These are phyloP conservation scores for Leptodactylus fuscus DNA, from an alignment of 2,113 vertebrate genomes.

Conservation along the genomic window DNA sequence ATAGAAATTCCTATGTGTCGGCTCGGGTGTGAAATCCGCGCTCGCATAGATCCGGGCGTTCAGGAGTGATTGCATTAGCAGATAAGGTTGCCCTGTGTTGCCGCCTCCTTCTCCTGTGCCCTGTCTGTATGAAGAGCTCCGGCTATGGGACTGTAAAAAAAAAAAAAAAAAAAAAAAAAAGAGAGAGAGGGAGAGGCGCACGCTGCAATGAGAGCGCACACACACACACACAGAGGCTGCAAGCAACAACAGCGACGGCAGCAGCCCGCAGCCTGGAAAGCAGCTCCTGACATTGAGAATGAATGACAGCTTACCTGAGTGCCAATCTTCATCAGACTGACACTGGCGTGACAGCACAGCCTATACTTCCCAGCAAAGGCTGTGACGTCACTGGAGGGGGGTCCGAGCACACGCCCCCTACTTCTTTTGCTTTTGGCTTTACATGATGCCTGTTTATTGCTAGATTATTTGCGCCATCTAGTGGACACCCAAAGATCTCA, in stretches of 20 bases:
- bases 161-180: constrained; percentile 57
- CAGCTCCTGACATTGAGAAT: constrained; percentile 86
- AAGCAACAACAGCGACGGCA: constrained; percentile 68
- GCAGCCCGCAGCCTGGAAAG: constrained; percentile 61
- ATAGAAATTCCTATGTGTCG: background rate
- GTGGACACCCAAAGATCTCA: background rate
- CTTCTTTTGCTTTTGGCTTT: constrained; percentile 59
- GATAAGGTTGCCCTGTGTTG: constrained; percentile 36
- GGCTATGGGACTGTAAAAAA: constrained; percentile 84
- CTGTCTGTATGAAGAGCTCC: constrained; percentile 91
- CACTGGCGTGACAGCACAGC: constrained; percentile 96
- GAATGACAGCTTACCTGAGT: constrained; percentile 99
- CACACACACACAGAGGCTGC: constrained; percentile 35
- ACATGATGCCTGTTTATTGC: constrained; percentile 9
- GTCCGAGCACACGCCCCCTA: constrained; percentile 68
- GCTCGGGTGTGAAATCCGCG: background rate
- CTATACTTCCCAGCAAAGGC: constrained; percentile 81
- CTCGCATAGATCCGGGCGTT: constrained; percentile 25
- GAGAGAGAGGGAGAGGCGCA: constrained; percentile 27
- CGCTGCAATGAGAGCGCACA: background rate
- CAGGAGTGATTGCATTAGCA: constrained; percentile 45
- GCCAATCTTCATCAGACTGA: constrained; percentile 99
- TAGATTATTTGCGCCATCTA: constrained; percentile 45
- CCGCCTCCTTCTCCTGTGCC: constrained; percentile 68
- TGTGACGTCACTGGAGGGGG: constrained; percentile 69